Conservation (phyloP, 2,113 vertebrate genomes). For the Orthochromis malagaraziensis region DNA sequence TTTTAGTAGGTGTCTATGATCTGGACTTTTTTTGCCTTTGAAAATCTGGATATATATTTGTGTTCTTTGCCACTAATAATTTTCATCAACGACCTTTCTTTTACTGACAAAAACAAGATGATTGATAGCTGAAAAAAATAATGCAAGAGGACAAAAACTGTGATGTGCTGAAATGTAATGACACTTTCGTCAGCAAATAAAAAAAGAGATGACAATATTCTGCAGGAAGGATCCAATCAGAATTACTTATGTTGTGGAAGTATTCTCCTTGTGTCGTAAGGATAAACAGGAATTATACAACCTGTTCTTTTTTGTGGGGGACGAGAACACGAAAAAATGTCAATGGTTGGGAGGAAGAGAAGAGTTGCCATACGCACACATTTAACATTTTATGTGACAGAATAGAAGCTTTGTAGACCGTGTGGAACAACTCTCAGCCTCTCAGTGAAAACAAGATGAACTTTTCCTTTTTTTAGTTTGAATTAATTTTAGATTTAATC, state of each 20-base stretch:
- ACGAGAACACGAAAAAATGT: not conserved
- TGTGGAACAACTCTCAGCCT: not conserved
- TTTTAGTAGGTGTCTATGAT: not conserved
- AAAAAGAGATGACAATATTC: not conserved
- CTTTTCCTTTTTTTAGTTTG: not conserved
- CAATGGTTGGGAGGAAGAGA: not conserved
- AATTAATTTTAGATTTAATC: not conserved
- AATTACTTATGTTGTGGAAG: not conserved
- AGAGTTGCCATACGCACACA: not conserved
- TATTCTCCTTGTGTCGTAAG: not conserved
- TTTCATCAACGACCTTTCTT: not conserved
- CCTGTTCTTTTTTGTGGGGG: not conserved
- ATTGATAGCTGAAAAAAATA: not conserved
- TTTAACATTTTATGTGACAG: not conserved
- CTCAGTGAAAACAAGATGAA: not conserved
- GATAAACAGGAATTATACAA: not conserved
- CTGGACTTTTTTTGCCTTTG: not conserved
- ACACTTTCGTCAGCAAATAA: not conserved
- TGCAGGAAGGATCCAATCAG: not conserved
- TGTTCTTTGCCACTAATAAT: not conserved
- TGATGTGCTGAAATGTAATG: not conserved
- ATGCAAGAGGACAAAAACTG: not conserved
- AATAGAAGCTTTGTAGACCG: not conserved
- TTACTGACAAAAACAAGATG: not conserved
- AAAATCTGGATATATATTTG: not conserved